Conservation (phyloP, 1,140 invertebrate genomes). For the Ostrea denselamellosa region DNA sequence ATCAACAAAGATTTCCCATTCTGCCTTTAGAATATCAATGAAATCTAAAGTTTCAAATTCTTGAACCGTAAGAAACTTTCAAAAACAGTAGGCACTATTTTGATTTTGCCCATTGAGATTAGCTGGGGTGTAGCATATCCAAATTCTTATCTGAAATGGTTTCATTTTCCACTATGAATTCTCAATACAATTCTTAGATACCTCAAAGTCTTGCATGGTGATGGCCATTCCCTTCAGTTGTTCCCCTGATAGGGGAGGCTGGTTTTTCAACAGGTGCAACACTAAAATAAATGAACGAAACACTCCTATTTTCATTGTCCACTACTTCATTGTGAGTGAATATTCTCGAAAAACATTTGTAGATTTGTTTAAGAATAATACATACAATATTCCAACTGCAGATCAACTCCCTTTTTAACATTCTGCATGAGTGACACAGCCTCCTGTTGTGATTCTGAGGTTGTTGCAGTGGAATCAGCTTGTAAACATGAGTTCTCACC, state of each 20-base stretch:
- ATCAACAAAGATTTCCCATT: no score
- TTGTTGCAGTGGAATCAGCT: not conserved
- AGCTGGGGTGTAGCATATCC: no score
- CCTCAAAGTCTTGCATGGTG: conserved; percentile 87
- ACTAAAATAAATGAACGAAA: conserved; percentile 59
- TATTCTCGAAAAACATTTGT: not conserved
- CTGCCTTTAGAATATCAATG: no score
- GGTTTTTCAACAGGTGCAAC: conserved; percentile 82
- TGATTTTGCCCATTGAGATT: no score
- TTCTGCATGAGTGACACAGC: not conserved
- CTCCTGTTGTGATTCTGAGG: not conserved
- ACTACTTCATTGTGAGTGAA: not conserved
- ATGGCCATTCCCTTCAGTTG: conserved; percentile 84
- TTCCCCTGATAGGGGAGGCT: conserved; percentile 81
- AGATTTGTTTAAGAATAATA: not conserved
- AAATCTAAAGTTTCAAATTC: no score
- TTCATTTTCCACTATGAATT: no score
- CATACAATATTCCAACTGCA: conserved; percentile 14
- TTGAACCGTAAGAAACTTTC: no score
- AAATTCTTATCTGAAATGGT: no score
- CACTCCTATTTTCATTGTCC: no score
- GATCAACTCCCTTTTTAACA: not conserved
- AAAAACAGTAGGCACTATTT: no score
- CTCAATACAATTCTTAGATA: conserved; percentile 54
- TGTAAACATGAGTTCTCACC: not conserved